These are phyloP conservation scores for Agrochola litura DNA, from an alignment of 2,888 invertebrate genomes.

Conservation along the genomic window DNA sequence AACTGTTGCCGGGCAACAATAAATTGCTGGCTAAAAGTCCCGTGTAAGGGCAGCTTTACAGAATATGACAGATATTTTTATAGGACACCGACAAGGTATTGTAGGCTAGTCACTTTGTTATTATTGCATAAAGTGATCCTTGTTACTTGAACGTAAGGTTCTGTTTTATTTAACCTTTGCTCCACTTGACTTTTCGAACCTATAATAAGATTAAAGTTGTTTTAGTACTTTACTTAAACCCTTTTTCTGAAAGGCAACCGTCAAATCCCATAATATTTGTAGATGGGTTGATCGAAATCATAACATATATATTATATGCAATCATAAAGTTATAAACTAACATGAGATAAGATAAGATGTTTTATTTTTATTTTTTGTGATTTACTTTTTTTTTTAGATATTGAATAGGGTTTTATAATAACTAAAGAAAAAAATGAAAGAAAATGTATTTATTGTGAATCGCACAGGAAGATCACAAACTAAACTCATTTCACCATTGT, in stretches of 20 bases:
- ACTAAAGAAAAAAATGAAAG: too few species aligned
- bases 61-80: constrained; percentile 45
- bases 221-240: neutral
- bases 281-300: neutral
- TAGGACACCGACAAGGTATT: constrained; percentile 32
- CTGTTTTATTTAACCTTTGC: constrained; percentile 7
- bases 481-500: too few species aligned
- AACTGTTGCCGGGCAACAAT: neutral
- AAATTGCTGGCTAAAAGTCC: too few species aligned
- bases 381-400: too few species aligned
- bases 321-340: too few species aligned
- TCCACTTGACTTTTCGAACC: constrained; percentile 14
- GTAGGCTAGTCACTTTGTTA: constrained; percentile 31
- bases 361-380: too few species aligned
- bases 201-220: constrained; percentile 4
- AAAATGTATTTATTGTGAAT: too few species aligned
- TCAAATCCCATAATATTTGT: neutral
- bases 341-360: too few species aligned
- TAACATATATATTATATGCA: neutral
- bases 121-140: constrained; percentile 29
- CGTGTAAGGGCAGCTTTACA: neutral
- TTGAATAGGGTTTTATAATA: too few species aligned
- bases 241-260: constrained; percentile 1
- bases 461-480: too few species aligned
- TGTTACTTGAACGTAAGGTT: constrained; percentile 5